phyloP scores from a whole-genome alignment of 2,888 invertebrate genomes.

The Sphinx pinastri region DNA sequence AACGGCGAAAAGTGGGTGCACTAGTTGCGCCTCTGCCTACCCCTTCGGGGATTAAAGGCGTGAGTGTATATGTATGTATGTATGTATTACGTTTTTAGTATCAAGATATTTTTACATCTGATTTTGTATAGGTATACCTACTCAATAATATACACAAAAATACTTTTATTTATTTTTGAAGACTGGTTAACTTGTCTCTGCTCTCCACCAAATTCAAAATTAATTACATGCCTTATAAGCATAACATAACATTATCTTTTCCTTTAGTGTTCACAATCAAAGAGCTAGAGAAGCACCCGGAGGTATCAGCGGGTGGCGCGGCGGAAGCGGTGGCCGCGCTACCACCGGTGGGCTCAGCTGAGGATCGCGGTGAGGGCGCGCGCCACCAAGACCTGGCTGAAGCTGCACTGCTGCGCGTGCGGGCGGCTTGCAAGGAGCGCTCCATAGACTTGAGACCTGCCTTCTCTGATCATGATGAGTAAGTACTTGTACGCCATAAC shows the following conservation, averaged over 20 bases:
- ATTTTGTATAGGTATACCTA: too few relatives aligned
- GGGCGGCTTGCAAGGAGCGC: slow-evolving; percentile 84
- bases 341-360: slow-evolving; percentile 76
- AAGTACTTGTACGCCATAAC: slow-evolving; percentile 34
- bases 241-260: not conserved
- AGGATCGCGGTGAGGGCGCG: slow-evolving; percentile 50
- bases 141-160: too few relatives aligned
- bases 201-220: too few relatives aligned
- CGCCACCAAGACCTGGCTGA: slow-evolving; percentile 82
- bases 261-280: slow-evolving; percentile 85
- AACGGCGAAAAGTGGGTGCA: too few relatives aligned
- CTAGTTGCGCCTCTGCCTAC: too few relatives aligned
- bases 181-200: too few relatives aligned
- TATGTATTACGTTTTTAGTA: too few relatives aligned
- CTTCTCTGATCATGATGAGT: slow-evolving; percentile 89
- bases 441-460: slow-evolving; percentile 86
- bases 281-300: slow-evolving; percentile 88
- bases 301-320: slow-evolving; percentile 56
- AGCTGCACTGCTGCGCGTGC: slow-evolving; percentile 85
- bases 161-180: too few relatives aligned
- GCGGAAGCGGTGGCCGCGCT: slow-evolving; percentile 70
- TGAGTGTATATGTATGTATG: too few relatives aligned
- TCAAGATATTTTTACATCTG: too few relatives aligned
- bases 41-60: too few relatives aligned
- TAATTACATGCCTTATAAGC: too few relatives aligned